These are phyloP conservation scores for Amaurobius ferox DNA, from an alignment of 2,888 invertebrate genomes.

Conservation along the genomic window DNA sequence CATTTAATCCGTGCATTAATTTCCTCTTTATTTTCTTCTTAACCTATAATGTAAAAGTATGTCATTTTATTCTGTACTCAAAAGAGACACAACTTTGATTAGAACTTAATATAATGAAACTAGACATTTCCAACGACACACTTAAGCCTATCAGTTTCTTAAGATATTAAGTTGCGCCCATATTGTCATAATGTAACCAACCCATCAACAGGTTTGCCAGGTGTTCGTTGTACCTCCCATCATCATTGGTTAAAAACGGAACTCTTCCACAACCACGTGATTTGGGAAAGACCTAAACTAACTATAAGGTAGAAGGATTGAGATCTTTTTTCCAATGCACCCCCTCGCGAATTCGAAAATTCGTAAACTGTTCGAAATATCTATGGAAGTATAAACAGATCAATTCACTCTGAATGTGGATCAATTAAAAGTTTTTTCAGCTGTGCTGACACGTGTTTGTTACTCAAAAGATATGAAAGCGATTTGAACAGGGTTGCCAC, in stretches of 20 bases:
- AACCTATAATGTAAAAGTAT: too few relatives aligned
- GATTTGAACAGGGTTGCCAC: background rate
- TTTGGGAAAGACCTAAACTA: background rate
- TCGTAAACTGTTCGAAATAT: background rate
- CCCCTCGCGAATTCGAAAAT: background rate
- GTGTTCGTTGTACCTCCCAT: too few relatives aligned
- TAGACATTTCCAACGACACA: too few relatives aligned
- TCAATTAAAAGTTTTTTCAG: background rate
- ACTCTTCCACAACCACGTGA: background rate
- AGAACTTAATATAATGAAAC: too few relatives aligned
- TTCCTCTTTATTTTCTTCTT: too few relatives aligned
- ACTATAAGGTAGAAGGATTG: background rate
- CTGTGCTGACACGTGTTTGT: background rate
- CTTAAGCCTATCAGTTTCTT: too few relatives aligned
- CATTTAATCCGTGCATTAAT: too few relatives aligned
- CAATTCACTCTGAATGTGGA: background rate
- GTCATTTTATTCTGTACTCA: too few relatives aligned
- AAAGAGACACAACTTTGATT: too few relatives aligned
- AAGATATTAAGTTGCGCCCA: too few relatives aligned
- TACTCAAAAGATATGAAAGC: background rate
- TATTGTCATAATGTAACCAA: too few relatives aligned
- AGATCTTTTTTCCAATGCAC: background rate
- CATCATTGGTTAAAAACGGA: background rate
- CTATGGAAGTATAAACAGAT: background rate
- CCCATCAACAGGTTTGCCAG: too few relatives aligned